phyloP scores from a whole-genome alignment of 2,113 vertebrate species.

The Camelus bactrianus region DNA sequence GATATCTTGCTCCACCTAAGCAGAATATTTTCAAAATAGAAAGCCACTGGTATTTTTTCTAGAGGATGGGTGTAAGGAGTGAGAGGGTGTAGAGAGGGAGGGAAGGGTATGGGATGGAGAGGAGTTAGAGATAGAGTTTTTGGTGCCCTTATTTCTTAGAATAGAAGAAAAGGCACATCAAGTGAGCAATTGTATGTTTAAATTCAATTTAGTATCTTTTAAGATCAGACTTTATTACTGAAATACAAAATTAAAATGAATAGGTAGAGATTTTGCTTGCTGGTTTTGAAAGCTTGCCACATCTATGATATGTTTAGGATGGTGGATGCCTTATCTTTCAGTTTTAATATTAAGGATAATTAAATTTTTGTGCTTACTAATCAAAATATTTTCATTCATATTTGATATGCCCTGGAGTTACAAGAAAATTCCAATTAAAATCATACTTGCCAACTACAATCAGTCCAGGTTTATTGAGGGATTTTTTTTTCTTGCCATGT shows the following conservation, averaged over 20 bases:
- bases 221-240: conserved; percentile 27
- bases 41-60: background rate
- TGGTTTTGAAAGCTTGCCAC: background rate
- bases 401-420: background rate
- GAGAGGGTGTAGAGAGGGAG: no score
- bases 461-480: background rate
- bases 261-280: background rate
- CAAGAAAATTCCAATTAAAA: conserved; percentile 19
- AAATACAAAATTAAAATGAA: conserved; percentile 45
- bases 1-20: background rate
- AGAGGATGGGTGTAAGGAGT: background rate
- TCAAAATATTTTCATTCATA: conserved; percentile 23
- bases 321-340: background rate
- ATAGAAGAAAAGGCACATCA: background rate
- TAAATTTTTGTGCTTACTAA: background rate
- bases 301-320: background rate
- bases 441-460: background rate
- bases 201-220: background rate
- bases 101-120: no score
- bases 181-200: background rate
- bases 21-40: background rate
- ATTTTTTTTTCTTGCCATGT: background rate
- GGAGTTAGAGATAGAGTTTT: background rate
- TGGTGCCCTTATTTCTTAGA: conserved; percentile 33
- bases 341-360: conserved; percentile 9